These are phyloP conservation scores for Molorchus minor DNA, from an alignment of 2,888 invertebrate genomes.

Conservation along the genomic window DNA sequence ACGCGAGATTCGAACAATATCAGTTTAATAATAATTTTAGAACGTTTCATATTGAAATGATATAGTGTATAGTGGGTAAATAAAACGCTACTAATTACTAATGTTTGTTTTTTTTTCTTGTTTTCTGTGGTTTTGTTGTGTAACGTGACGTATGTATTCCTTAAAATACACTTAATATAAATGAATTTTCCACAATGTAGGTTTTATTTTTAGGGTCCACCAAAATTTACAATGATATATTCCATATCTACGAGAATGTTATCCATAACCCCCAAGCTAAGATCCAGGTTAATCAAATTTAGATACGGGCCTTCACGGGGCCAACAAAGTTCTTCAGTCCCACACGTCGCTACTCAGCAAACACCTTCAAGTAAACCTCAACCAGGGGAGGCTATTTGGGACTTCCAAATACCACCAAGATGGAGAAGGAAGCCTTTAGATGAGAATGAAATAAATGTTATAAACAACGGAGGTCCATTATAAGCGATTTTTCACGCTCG, in stretches of 20 bases:
- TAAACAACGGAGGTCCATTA: conserved; percentile 59
- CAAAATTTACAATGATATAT: conserved; percentile 11
- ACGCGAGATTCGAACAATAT: too few species aligned
- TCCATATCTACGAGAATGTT: conserved; percentile 46
- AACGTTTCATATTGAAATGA: too few species aligned
- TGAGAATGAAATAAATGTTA: conserved; percentile 59
- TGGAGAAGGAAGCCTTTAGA: conserved; percentile 55
- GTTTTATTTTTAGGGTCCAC: conserved; percentile 1
- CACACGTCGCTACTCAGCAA: conserved; percentile 2
- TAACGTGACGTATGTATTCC: not conserved
- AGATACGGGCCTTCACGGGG: conserved; percentile 55
- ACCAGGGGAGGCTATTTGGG: conserved; percentile 52
- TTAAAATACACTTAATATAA: not conserved
- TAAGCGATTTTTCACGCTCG: too few species aligned
- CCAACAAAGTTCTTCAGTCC: conserved; percentile 16
- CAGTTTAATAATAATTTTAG: too few species aligned
- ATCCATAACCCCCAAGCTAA: conserved; percentile 47
- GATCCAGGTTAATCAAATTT: conserved; percentile 56
- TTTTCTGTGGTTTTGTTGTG: not conserved
- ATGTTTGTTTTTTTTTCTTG: not conserved
- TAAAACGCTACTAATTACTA: too few species aligned
- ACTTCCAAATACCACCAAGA: conserved; percentile 58
- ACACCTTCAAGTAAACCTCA: conserved; percentile 25
- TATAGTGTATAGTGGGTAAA: too few species aligned
- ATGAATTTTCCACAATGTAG: not conserved